Conservation (phyloP, 2,888 invertebrate species). For the Thymelicus sylvestris region DNA sequence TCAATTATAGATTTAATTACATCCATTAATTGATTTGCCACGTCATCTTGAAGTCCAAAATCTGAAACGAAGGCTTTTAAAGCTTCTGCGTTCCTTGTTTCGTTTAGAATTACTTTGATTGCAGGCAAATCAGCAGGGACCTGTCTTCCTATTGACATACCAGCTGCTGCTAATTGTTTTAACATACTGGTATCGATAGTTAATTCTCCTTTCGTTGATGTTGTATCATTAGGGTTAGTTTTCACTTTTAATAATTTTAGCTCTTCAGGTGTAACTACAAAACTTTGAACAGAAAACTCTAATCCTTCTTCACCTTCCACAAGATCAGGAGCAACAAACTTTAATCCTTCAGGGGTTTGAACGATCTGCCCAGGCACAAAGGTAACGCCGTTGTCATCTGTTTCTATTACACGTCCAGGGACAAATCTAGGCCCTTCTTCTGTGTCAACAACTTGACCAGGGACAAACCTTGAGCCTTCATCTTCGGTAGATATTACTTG, state of each 20-base stretch:
- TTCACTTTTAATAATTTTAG: slow-evolving; percentile 77
- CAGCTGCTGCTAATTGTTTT: slow-evolving; percentile 87
- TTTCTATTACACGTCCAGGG: slow-evolving; percentile 89
- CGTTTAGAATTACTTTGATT: slow-evolving; percentile 83
- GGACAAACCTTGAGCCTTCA: slow-evolving; percentile 85
- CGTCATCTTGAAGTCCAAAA: slow-evolving; percentile 79
- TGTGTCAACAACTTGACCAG: slow-evolving; percentile 90
- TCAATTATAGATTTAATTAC: slow-evolving; percentile 80
- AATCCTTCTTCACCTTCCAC: slow-evolving; percentile 87
- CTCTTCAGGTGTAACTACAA: slow-evolving; percentile 82
- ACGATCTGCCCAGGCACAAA: slow-evolving; percentile 92
- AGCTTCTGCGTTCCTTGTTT: slow-evolving; percentile 78
- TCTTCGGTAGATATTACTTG: slow-evolving; percentile 88
- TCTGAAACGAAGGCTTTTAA: slow-evolving; percentile 79
- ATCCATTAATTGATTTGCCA: slow-evolving; percentile 81
- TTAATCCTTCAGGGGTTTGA: slow-evolving; percentile 88
- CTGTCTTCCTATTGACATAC: slow-evolving; percentile 88
- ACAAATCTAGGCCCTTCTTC: slow-evolving; percentile 89
- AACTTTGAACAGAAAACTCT: slow-evolving; percentile 89
- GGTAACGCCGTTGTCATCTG: slow-evolving; percentile 88
- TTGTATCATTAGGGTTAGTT: slow-evolving; percentile 79
- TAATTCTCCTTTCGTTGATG: slow-evolving; percentile 84
- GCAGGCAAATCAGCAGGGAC: slow-evolving; percentile 85
- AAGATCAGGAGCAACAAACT: slow-evolving; percentile 88
- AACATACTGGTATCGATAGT: slow-evolving; percentile 87